phyloP scores from a whole-genome alignment of 2,113 vertebrate genomes.

The Cephalophus harveyi region DNA sequence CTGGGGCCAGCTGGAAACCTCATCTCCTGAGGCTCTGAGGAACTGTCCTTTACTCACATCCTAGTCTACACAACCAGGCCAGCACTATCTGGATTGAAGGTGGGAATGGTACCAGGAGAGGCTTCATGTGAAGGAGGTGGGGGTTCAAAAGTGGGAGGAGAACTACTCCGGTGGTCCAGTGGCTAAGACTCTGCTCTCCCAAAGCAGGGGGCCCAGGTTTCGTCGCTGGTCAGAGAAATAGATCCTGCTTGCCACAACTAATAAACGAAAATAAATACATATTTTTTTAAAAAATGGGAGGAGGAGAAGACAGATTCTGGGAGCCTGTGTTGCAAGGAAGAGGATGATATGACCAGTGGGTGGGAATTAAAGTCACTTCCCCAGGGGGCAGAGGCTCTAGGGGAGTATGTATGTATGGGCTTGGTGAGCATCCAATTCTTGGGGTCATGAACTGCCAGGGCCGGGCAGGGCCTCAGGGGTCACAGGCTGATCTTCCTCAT shows the following conservation, averaged over 20 bases:
- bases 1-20: neutral
- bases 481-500: neutral
- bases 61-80: too few relatives aligned
- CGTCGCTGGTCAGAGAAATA: neutral
- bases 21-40: neutral
- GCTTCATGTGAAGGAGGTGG: neutral
- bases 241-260: neutral
- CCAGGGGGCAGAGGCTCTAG: neutral
- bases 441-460: neutral
- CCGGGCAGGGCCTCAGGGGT: neutral
- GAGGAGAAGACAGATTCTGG: neutral
- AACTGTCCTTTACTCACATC: neutral
- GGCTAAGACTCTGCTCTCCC: neutral
- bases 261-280: neutral
- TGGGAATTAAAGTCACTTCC: neutral
- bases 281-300: neutral
- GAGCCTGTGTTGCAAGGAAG: too few relatives aligned
- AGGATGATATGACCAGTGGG: neutral
- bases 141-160: neutral
- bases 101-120: neutral
- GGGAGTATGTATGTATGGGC: neutral
- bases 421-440: neutral
- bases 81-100: neutral
- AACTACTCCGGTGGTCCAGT: neutral
- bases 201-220: neutral